Conservation (phyloP, 2,113 vertebrate genomes). For the Oxyruncus cristatus region DNA sequence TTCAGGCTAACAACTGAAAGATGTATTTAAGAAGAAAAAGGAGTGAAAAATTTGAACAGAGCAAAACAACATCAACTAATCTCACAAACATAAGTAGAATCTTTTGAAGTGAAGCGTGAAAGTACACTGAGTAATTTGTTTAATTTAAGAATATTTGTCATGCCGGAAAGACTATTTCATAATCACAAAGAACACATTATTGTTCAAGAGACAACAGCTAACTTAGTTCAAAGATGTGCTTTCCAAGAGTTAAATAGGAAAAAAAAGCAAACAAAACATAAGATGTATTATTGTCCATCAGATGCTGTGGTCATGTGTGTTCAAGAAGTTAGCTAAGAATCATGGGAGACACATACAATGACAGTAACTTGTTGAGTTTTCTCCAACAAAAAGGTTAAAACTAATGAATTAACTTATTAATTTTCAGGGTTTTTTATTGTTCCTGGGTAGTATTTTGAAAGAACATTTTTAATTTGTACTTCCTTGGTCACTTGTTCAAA, state of each 20-base stretch:
- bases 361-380: neutral
- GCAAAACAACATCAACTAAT: neutral
- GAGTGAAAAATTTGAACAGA: neutral
- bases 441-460: neutral
- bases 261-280: rapidly evolving
- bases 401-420: neutral
- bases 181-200: neutral
- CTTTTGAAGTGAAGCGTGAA: neutral
- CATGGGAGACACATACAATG: neutral
- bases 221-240: neutral
- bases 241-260: neutral
- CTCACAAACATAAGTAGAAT: neutral
- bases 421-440: neutral
- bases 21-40: neutral
- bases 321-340: neutral
- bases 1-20: neutral
- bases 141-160: neutral
- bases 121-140: neutral
- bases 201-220: neutral
- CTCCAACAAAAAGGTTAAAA: neutral
- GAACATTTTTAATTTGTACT: neutral
- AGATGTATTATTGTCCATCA: neutral
- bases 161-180: neutral
- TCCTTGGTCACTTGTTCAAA: neutral
- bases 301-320: neutral